Conservation (phyloP, 2,888 invertebrate genomes). For the Sinodicranocentrus sp. region DNA sequence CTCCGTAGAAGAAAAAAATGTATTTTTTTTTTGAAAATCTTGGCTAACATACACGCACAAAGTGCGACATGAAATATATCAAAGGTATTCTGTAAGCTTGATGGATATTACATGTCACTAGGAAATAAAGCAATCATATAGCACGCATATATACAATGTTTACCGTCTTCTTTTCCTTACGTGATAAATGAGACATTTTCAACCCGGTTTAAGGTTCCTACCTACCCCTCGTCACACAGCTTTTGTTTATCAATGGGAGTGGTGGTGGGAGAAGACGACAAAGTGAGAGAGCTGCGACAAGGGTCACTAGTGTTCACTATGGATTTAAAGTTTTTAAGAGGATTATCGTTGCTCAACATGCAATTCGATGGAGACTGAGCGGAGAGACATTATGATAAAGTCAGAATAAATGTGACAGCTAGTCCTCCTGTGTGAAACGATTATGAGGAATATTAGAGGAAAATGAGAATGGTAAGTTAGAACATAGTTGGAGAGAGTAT, state of each 20-base stretch:
- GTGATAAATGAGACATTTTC: slow-evolving; percentile 40
- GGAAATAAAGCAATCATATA: slow-evolving; percentile 21
- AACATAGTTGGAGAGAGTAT: too few relatives aligned
- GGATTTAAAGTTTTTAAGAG: slow-evolving; percentile 14
- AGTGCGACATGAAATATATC: neutral
- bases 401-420: neutral
- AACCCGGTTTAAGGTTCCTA: neutral
- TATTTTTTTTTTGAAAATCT: slow-evolving; percentile 6
- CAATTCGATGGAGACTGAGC: slow-evolving; percentile 7
- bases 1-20: neutral
- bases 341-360: slow-evolving; percentile 33
- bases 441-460: slow-evolving; percentile 14
- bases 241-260: too few relatives aligned
- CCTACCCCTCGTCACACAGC: too few relatives aligned
- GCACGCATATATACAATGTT: neutral
- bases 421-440: neutral
- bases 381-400: slow-evolving; percentile 13
- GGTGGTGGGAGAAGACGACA: neutral
- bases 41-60: neutral
- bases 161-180: slow-evolving; percentile 1
- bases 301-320: slow-evolving; percentile 2
- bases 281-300: neutral
- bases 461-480: neutral
- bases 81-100: too few relatives aligned
- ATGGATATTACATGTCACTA: slow-evolving; percentile 42